Base-by-base conservation (phyloP, 2,888 invertebrate genomes). In the Xylota segnis region DNA sequence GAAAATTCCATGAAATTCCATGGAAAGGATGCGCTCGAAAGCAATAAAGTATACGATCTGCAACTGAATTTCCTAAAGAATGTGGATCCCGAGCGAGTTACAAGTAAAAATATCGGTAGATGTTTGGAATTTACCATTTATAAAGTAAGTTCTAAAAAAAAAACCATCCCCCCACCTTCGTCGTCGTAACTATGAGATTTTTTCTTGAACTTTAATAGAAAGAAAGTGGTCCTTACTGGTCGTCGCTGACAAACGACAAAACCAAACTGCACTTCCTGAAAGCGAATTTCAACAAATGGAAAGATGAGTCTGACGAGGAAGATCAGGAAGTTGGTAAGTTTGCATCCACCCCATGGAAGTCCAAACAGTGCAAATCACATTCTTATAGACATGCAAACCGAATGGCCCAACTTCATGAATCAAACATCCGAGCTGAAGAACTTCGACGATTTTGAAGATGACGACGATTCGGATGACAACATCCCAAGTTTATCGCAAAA, bases 221-320 rank as follows among this genome's bases (percentile, higher is more conserved):
- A 87, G 94, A 94, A 88, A 94, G 94, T 61, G 96, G 96, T 83
- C 94, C 96, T 0, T 98, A 95, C 92, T 99, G 98, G 98, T 96
- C 97, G 70, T 94, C 96, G 88, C 93, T 98, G 89, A 96, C 97
- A 76, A 96, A 96, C 91, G 97, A 97, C 89, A 96, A 95, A 90
- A 96, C 95, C 92, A 98, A 98, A 93, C 95, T 96, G 89, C 98
- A 98, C 92, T 99, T 98, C 96, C 94, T 99, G 89, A 99, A 98
- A 94, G 96, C 98, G 89, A 99, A 99, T 92, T 99, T 99, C 92
- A 97, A 97, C 91, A 98, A 98, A 93, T 99, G 98, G 99, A 96
- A 95, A 93, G 99, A 99, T 93, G 99, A 99, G 93, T 98, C 98
- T 86, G 97, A 96, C 71, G 97, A 96, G 9, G 96, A 96, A 89